Conservation (phyloP, 2,888 invertebrate genomes). For the Frankliniella fusca region DNA sequence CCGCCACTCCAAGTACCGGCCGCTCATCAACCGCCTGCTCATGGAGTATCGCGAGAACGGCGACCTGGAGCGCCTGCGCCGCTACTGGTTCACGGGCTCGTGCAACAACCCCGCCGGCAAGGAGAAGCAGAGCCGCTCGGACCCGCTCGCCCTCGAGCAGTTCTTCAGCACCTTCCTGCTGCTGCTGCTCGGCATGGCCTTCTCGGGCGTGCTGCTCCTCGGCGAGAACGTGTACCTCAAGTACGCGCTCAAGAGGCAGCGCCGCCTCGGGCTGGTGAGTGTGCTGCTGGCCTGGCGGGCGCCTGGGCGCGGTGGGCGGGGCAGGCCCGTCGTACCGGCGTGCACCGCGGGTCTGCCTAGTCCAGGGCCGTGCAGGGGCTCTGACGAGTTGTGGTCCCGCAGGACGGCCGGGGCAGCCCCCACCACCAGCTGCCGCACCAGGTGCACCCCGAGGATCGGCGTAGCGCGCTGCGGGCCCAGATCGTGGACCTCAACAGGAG, state of each 20-base stretch:
- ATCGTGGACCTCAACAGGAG: neutral
- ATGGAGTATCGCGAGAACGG: conserved; percentile 83
- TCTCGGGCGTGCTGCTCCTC: conserved; percentile 78
- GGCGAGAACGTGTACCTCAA: conserved; percentile 92
- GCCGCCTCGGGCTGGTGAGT: neutral
- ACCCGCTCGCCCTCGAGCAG: conserved; percentile 86
- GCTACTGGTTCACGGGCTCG: conserved; percentile 94
- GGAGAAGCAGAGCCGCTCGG: conserved; percentile 83
- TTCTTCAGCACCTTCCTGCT: conserved; percentile 94
- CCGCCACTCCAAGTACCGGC: conserved; percentile 85
- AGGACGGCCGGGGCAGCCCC: conserved; percentile 7
- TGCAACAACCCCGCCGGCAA: conserved; percentile 73
- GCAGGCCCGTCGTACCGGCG: neutral
- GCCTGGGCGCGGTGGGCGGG: neutral
- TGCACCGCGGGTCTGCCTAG: neutral
- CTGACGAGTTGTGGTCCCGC: neutral
- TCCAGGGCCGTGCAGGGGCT: neutral
- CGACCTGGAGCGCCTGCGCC: conserved; percentile 86
- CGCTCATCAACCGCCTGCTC: conserved; percentile 84
- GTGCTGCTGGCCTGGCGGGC: neutral
- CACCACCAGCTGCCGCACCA: conserved; percentile 10
- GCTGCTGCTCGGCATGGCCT: conserved; percentile 85
- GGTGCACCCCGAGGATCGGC: conserved; percentile 3
- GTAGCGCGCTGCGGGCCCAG: neutral
- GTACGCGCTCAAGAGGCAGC: conserved; percentile 72